These are phyloP conservation scores for Aplocera efformata DNA, from an alignment of 2,888 invertebrate genomes.

Conservation along the genomic window DNA sequence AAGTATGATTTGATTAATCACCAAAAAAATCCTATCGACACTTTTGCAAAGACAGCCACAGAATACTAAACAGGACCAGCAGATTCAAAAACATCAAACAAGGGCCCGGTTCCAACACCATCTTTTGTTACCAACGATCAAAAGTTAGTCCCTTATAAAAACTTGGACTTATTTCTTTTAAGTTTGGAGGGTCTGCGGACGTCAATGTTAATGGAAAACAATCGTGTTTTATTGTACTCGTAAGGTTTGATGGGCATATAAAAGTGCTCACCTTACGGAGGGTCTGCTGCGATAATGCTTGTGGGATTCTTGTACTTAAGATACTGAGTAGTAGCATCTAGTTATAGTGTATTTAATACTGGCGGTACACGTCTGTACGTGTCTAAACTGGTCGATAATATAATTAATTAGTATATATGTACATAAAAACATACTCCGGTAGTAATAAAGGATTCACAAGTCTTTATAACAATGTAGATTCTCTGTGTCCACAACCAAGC, in stretches of 20 bases:
- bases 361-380: no score
- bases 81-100: no score
- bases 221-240: conserved; percentile 77
- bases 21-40: no score
- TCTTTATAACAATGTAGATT: no score
- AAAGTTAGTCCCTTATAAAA: conserved; percentile 20
- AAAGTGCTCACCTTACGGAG: conserved; percentile 73
- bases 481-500: no score
- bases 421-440: no score
- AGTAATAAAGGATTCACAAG: no score
- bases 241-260: conserved; percentile 75
- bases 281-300: conserved; percentile 70
- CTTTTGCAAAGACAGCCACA: no score
- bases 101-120: conserved; percentile 1
- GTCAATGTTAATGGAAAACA: conserved; percentile 75
- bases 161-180: conserved; percentile 25
- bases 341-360: conserved; percentile 8
- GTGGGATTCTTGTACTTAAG: conserved; percentile 65
- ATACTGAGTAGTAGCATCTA: conserved; percentile 47
- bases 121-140: conserved; percentile 19
- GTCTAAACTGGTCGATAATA: no score
- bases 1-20: no score
- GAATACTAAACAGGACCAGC: no score
- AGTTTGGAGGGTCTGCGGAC: conserved; percentile 30
- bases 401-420: no score